Base-by-base conservation (phyloP, 2,888 invertebrate species). In the Polia nebulosa region DNA sequence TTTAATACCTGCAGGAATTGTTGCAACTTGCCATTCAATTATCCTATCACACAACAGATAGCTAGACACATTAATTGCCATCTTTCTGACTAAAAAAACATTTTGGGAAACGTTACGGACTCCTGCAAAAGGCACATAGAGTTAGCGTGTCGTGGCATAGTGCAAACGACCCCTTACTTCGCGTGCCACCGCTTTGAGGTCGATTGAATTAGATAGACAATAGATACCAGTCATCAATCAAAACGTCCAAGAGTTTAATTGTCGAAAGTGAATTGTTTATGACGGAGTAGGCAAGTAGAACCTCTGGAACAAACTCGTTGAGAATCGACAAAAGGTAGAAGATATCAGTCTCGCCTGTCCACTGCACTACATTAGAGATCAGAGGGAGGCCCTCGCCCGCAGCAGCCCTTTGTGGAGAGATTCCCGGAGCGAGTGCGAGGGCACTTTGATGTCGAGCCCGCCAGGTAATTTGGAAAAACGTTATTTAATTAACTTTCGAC, bases 401-500 rank as follows among this genome's bases (percentile, higher is more conserved):
- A 93, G 94, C 85, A 86, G 87, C 90, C 91, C 94, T 95, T 95
- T 94, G 94, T 92, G 90, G 88, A 90, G 85, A 91, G 93, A 93
- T 93, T 93, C 90, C 89, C 88, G 87, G 88, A 91, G 89, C 90
- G 88, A 87, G 87, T 85, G 87, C 89, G 84, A 83, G 88, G 76
- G 76, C 90, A 93, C 95, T 95, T 95, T 95, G 95, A 95, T 92
- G 91, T 93, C 89, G 84, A 87, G 87, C 92, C 90, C 92, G 90
- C 87, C 91, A 94, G 94, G 92, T 95, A 93, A 94, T 95, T 95
- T 92, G 91, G 94, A 95, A 95, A 95, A 95, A 95, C 95, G 94
- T 93, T 95, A 95, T 95, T 95, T 95, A 95, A 95, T 95, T 95
- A 95, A 95, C 93, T 95, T 95, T 95, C 94, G 95, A 95, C 95